Evolutionary conservation across 2,888 invertebrate species (phyloP).

Genomic region (Acrobasis consociella): DNA sequence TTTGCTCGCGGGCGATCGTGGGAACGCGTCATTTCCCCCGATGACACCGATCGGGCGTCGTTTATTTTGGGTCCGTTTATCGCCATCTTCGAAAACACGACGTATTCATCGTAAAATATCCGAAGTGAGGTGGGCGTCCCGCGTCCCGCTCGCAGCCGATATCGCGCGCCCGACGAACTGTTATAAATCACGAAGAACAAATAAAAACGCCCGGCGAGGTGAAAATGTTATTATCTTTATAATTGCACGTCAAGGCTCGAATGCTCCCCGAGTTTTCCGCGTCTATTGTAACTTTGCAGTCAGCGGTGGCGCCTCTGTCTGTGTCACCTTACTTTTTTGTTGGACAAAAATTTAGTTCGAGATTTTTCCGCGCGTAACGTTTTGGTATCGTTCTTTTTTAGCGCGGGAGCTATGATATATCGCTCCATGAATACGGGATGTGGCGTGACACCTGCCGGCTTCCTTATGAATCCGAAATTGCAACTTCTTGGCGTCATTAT

Average conservation of each 20-base stretch:
- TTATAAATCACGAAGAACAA: slow-evolving; percentile 79
- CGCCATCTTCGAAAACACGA: slow-evolving; percentile 27
- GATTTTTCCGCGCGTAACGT: no score
- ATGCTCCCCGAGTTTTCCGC: slow-evolving; percentile 48
- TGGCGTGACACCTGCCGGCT: slow-evolving; percentile 72
- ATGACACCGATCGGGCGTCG: slow-evolving; percentile 40
- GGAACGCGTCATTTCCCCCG: slow-evolving; percentile 59
- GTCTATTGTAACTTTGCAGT: slow-evolving; percentile 17
- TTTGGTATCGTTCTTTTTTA: slow-evolving; percentile 40
- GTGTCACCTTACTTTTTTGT: no score
- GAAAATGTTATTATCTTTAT: slow-evolving; percentile 83
- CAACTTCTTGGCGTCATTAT: slow-evolving; percentile 63
- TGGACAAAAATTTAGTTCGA: no score
- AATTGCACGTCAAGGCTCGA: slow-evolving; percentile 80
- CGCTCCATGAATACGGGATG: slow-evolving; percentile 80
- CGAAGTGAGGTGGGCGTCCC: slow-evolving; percentile 22
- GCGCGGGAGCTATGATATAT: slow-evolving; percentile 71
- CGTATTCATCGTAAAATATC: slow-evolving; percentile 14
- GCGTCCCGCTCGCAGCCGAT: slow-evolving; percentile 36
- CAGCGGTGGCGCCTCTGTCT: no score
- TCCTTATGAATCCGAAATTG: slow-evolving; percentile 76
- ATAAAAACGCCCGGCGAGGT: slow-evolving; percentile 76
- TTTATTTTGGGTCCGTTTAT: slow-evolving; percentile 45
- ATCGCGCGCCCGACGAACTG: slow-evolving; percentile 52
- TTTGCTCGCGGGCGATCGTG: slow-evolving; percentile 57